Evolutionary conservation across 1,140 invertebrate species (phyloP), one percentile per base, ranked within the genome.

Genomic region (Kradibia gibbosae): DNA sequence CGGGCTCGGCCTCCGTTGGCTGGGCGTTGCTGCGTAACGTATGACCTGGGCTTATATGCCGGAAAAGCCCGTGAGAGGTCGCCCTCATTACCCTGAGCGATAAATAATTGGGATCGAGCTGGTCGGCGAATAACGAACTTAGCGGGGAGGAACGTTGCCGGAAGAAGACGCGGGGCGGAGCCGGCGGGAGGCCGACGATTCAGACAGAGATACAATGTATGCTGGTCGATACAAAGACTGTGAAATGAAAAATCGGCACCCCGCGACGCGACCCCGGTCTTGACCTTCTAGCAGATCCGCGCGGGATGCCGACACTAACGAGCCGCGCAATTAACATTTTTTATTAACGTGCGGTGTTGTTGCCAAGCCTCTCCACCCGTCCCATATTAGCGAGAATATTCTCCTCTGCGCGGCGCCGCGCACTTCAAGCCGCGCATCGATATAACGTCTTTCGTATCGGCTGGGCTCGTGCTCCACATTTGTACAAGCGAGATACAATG

Each of bases 251-350:
- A 67, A 34, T 4, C 11, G 90, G 88, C 90, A 89, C 90, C 90
- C 90, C 87, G 88, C 88, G 78, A 88, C 79, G 90, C 86, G 88
- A 91, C 89, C 90, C 86, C 86, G 83, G 77, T 31, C 42, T 85
- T 89, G 89, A 91, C 89, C 90, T 90, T 86, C 87, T 88, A 86
- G 87, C 84, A 89, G 15, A 62, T 45, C 60, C 28, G 1, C 83
- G 86, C 88, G 86, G 90, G 90, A 90, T 89, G 89, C 87, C 85
- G 84, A 88, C 89, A 60, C 60, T 90, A 91, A 91, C 90, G 90
- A 91, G 90, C 88, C 84, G 85, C 78, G 89, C 89, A 90, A 91
- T 91, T 90, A 91, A 91, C 87, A 91, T 91, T 91, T 91, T 91
- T n/a, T 89, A 25, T 17, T n/a, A 17, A n/a, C 15, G 3, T 11